These are phyloP conservation scores for Lasioglossum oenotherae DNA, from an alignment of 2,888 invertebrate genomes.

Conservation along the genomic window DNA sequence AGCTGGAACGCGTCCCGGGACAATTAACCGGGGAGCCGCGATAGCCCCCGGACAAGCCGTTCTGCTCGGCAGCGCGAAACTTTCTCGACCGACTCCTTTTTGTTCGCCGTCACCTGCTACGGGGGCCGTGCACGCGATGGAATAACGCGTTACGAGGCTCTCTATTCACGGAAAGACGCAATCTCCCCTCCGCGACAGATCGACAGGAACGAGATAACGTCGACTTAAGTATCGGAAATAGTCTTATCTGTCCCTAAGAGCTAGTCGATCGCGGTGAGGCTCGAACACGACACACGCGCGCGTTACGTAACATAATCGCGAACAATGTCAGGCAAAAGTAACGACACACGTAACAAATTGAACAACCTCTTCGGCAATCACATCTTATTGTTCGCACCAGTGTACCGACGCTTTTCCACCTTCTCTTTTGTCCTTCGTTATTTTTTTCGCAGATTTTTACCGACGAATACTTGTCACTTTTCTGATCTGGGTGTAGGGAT, in stretches of 20 bases:
- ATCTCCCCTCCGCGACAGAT: slow-evolving; percentile 27
- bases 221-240: slow-evolving; percentile 29
- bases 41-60: slow-evolving; percentile 46
- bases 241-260: not conserved
- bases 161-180: slow-evolving; percentile 50
- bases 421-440: not conserved
- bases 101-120: slow-evolving; percentile 47
- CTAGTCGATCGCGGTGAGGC: not conserved
- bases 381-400: not conserved
- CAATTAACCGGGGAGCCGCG: slow-evolving; percentile 57
- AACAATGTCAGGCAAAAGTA: not conserved
- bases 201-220: slow-evolving; percentile 40
- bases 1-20: slow-evolving; percentile 53
- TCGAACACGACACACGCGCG: not conserved
- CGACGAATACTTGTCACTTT: too few relatives aligned
- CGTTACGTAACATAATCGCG: not conserved
- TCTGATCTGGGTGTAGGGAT: too few relatives aligned
- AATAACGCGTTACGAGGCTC: slow-evolving; percentile 47
- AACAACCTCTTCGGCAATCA: not conserved
- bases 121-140: slow-evolving; percentile 46
- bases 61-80: slow-evolving; percentile 63
- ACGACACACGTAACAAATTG: not conserved
- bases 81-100: slow-evolving; percentile 60
- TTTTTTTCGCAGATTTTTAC: too few relatives aligned
- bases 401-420: not conserved